phyloP scores from a whole-genome alignment of 2,797 vertebrate species.

The Bradypodion pumilum region DNA sequence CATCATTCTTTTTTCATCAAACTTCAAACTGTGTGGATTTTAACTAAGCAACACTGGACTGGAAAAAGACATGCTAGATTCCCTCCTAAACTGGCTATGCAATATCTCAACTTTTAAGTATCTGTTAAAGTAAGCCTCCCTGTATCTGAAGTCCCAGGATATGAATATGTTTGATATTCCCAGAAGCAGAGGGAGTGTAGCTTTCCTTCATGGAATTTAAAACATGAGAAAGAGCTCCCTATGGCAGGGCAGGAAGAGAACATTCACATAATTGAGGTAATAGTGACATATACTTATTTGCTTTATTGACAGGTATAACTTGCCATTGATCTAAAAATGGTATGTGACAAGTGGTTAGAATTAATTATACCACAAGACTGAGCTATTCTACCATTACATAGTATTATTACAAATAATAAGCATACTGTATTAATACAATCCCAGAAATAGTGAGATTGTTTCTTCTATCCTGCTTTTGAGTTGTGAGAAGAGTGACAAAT shows the following conservation, averaged over 20 bases:
- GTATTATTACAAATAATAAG: not conserved
- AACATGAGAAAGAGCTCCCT: not conserved
- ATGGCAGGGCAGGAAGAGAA: not conserved
- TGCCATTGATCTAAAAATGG: not conserved
- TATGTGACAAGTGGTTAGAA: not conserved
- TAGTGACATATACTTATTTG: not conserved
- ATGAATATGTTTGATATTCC: not conserved
- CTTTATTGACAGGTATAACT: not conserved
- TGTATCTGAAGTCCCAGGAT: not conserved
- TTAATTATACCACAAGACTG: not conserved
- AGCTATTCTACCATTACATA: not conserved
- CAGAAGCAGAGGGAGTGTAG: not conserved
- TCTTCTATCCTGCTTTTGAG: not conserved
- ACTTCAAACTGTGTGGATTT: not conserved
- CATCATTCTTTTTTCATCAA: not conserved
- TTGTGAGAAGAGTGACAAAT: conserved; percentile 8
- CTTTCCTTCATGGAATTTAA: not conserved
- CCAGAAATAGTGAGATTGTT: not conserved
- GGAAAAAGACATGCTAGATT: not conserved
- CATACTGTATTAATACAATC: not conserved
- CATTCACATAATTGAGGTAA: not conserved
- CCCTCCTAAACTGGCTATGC: not conserved
- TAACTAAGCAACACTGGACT: not conserved
- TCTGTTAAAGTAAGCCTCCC: too few species aligned
- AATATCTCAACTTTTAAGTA: not conserved